These are phyloP conservation scores for Sebastes umbrosus DNA, from an alignment of 2,797 vertebrate genomes.

Conservation along the genomic window DNA sequence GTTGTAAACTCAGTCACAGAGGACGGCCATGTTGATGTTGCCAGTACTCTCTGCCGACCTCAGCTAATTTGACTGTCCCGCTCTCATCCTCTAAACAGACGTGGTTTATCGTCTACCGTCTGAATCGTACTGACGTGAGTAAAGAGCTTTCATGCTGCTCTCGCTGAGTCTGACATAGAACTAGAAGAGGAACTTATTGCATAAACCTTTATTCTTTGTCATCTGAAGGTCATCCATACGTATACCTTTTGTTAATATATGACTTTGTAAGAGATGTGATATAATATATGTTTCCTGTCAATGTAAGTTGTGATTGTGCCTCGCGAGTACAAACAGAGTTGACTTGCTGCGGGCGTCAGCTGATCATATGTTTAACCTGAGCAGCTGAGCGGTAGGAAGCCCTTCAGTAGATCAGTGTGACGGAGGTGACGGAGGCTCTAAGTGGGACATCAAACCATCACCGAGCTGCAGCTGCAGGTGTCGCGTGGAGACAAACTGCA, in stretches of 20 bases:
- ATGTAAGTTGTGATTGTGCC: neutral
- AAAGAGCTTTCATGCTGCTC: neutral
- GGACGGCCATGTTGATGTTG: too few species aligned
- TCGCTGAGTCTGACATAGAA: neutral
- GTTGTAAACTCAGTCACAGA: too few species aligned
- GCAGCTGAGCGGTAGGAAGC: neutral
- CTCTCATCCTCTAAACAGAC: too few species aligned
- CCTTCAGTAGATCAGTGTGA: conserved; percentile 12
- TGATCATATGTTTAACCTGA: neutral
- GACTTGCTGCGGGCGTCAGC: neutral
- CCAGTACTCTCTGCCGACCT: too few species aligned
- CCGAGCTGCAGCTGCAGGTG: conserved; percentile 25
- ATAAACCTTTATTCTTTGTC: neutral
- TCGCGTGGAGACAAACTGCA: conserved; percentile 66
- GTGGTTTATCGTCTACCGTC: too few species aligned
- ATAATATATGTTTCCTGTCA: neutral
- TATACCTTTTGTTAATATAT: neutral
- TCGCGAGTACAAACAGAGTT: neutral
- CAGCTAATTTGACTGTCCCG: too few species aligned
- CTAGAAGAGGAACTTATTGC: neutral
- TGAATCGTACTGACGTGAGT: neutral
- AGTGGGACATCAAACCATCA: conserved; percentile 29
- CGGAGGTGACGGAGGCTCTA: conserved; percentile 5
- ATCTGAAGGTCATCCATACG: neutral
- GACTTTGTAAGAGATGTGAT: too few species aligned